Evolutionary conservation across 2,888 invertebrate genomes (phyloP), one percentile per base, ranked within the genome.

Genomic region (Strigamia maritima): DNA sequence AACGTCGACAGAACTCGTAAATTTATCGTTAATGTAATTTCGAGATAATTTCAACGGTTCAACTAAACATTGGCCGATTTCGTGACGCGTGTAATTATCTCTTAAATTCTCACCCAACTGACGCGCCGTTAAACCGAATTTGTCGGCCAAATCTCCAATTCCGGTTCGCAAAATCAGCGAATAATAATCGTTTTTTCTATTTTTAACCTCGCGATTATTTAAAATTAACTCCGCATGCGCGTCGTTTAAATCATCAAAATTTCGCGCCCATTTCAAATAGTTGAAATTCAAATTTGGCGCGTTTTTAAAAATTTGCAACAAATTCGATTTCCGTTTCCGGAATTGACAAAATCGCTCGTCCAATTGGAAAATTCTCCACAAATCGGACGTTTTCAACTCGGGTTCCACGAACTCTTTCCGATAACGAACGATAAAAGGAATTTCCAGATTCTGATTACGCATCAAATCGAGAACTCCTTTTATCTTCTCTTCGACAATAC

Each of bases 351-450:
- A 97, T 89, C 95, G 95, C 78, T 94, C 95, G 86, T 98, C 98
- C 86, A 90, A 95, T 84, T 94, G 93, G 87, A 96, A 98, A n/a
- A 99, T 93, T 85, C 94, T 95, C 99, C 99, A 99, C 38, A 99
- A 87, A 85, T 99, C 98, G 83, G 95, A 95, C 78, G 97, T 95
- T 82, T 92, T 94, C 26, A 99, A 87, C 84, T 98, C 97, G 0
- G 97, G 96, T 83, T 94, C 93, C 0, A 98, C 95, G 83, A 97
- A 97, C 86, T 99, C 99, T 86, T 99, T 99, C 28, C 98, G 90
- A 85, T 99, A 99, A 87, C 97, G 98, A 0, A 97, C 96, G 83
- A 99, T 99, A 86, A 99, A 99, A 0, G 99, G 98, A 60, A 98
- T 97, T 88, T 99, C 98, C 82, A 97, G 88, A 76, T 94, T 92